Conservation (phyloP, 23 tunicate genomes). For the Botrylloides violaceus region DNA sequence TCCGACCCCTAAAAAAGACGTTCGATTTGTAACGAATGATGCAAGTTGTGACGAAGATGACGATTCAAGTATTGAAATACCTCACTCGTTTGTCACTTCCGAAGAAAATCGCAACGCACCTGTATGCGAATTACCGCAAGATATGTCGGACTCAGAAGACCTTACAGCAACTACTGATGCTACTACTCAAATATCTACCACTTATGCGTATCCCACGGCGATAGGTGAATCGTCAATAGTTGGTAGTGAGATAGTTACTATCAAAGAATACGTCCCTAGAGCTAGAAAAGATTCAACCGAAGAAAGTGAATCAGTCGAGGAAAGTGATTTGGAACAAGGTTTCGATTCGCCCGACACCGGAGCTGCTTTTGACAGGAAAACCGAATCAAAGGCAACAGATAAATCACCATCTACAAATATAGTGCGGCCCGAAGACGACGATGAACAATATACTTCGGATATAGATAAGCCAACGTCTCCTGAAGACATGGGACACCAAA, state of each 20-base stretch:
- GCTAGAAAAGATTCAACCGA: not conserved
- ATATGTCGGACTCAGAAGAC: not conserved
- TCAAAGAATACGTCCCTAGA: slow-evolving; percentile 9
- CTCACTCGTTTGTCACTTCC: not conserved
- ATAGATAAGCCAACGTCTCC: not conserved
- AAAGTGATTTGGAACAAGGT: not conserved
- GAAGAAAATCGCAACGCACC: not conserved
- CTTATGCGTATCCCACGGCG: no score
- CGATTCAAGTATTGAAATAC: not conserved
- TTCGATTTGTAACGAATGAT: not conserved
- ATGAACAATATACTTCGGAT: no score
- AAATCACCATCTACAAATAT: no score
- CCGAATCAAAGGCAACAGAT: no score
- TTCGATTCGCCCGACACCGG: not conserved
- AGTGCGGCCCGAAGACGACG: no score
- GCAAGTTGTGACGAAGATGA: not conserved
- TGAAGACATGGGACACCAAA: not conserved
- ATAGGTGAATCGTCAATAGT: not conserved
- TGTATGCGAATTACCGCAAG: not conserved
- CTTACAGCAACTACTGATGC: not conserved
- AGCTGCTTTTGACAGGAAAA: not conserved
- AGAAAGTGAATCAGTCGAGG: not conserved
- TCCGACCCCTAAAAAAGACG: not conserved
- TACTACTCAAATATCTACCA: not conserved
- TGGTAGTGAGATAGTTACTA: not conserved